Conservation (phyloP, 1,140 invertebrate genomes). For the Orchesella cincta region DNA sequence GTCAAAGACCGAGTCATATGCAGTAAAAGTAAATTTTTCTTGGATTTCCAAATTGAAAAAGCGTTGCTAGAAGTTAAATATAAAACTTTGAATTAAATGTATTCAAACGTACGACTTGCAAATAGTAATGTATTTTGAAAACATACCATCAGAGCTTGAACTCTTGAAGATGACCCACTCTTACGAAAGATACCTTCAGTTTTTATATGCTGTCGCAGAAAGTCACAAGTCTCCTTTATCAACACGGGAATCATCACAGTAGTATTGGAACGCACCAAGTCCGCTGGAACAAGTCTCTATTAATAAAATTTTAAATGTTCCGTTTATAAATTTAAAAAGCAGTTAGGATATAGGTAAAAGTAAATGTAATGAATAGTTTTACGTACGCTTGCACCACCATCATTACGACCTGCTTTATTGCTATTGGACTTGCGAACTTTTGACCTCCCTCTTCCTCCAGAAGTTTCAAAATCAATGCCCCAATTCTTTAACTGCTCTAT, state of each 20-base stretch:
- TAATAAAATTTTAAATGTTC: not conserved
- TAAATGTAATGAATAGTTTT: not conserved
- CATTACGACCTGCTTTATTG: not conserved
- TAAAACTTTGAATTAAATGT: not conserved
- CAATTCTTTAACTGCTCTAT: not conserved
- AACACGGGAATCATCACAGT: constrained; percentile 28
- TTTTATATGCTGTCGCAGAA: constrained; percentile 41
- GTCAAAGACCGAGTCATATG: constrained; percentile 44
- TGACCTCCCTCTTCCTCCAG: not conserved
- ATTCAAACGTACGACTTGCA: not conserved
- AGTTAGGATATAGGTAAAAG: not conserved
- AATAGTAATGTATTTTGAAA: constrained; percentile 1
- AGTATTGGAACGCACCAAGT: not conserved
- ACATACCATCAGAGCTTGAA: constrained; percentile 41
- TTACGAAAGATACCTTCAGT: constrained; percentile 46
- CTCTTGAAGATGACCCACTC: constrained; percentile 27
- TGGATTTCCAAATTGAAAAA: constrained; percentile 13
- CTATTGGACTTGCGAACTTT: not conserved
- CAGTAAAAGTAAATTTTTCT: not conserved
- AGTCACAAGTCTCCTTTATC: constrained; percentile 32
- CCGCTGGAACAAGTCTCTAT: not conserved
- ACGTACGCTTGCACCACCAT: not conserved
- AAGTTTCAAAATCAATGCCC: constrained; percentile 1
- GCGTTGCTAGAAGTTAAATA: constrained; percentile 38
- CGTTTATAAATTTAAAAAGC: not conserved